phyloP scores from a whole-genome alignment of 2,113 vertebrate genomes.

The Crotalus viridis region DNA sequence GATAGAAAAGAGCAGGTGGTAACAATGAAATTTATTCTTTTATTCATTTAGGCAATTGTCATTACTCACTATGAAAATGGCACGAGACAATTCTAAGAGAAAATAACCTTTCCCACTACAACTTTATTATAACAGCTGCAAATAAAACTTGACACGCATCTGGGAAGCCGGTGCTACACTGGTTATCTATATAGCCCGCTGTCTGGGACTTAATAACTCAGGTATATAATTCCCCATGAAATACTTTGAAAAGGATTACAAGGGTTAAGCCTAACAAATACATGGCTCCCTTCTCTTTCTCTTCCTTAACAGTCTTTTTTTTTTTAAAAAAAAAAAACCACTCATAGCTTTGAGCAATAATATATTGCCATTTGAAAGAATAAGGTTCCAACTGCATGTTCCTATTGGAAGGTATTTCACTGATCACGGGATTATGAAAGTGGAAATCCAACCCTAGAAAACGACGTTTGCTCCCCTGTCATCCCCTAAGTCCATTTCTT shows the following conservation, averaged over 20 bases:
- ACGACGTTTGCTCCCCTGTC: not conserved
- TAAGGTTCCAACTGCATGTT: not conserved
- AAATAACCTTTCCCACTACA: constrained; percentile 34
- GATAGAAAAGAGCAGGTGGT: constrained; percentile 51
- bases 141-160: constrained; percentile 1
- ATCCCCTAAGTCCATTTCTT: not conserved
- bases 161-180: not conserved
- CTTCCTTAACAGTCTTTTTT: not conserved
- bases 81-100: constrained; percentile 16
- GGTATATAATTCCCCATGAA: constrained; percentile 33
- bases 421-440: not conserved
- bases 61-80: constrained; percentile 25
- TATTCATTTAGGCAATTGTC: constrained; percentile 7
- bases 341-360: not conserved
- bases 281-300: not conserved
- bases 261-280: constrained; percentile 25
- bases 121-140: constrained; percentile 32
- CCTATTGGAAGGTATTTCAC: not conserved
- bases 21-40: constrained; percentile 37
- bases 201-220: constrained; percentile 10
- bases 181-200: not conserved
- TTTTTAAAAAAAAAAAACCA: not conserved
- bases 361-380: not conserved
- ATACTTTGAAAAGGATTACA: constrained; percentile 33
- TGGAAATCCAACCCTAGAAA: not conserved